A percentile compares a stretch with the other conserved stretches of the same genome.
These are phyloP conservation scores for Galaxea fascicularis DNA, from an alignment of 92 coral and sea anemone species.

Conservation along the genomic window DNA sequence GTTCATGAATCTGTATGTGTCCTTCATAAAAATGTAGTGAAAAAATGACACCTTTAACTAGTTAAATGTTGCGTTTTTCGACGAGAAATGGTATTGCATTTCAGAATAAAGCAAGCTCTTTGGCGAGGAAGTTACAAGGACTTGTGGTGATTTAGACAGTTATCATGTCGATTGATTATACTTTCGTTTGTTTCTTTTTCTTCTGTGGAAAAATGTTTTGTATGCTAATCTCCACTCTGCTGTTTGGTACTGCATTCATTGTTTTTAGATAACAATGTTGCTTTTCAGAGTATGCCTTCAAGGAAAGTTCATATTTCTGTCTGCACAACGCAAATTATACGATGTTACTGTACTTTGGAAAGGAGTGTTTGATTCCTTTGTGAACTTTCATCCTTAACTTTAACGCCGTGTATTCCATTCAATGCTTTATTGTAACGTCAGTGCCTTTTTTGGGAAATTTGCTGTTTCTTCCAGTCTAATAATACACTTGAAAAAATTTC, in stretches of 20 bases:
- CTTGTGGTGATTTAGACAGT: neutral
- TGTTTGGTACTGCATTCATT: neutral
- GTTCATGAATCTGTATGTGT: too few relatives aligned
- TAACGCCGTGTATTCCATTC: too few relatives aligned
- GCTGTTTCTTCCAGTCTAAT: too few relatives aligned
- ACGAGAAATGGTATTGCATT: neutral
- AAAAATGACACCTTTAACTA: too few relatives aligned
- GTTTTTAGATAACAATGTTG: neutral
- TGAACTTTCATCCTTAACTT: too few relatives aligned
- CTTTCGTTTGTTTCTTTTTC: neutral
- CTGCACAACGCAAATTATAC: neutral
- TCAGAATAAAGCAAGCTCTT: neutral
- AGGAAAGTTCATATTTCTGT: neutral
- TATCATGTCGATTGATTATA: neutral
- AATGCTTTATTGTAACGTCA: too few relatives aligned
- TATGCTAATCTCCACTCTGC: neutral
- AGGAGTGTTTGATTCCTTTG: too few relatives aligned
- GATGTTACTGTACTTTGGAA: too few relatives aligned
- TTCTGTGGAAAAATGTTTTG: neutral
- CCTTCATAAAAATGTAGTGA: too few relatives aligned
- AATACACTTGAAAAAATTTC: too few relatives aligned
- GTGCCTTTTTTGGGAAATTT: too few relatives aligned
- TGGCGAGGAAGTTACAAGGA: neutral
- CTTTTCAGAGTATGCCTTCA: neutral
- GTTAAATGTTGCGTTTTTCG: too few relatives aligned